Percentiles rank a stretch among this genome's conserved stretches.
These are phyloP conservation scores for Plagiodera versicolora DNA, from an alignment of 2,888 invertebrate genomes.

Conservation along the genomic window DNA sequence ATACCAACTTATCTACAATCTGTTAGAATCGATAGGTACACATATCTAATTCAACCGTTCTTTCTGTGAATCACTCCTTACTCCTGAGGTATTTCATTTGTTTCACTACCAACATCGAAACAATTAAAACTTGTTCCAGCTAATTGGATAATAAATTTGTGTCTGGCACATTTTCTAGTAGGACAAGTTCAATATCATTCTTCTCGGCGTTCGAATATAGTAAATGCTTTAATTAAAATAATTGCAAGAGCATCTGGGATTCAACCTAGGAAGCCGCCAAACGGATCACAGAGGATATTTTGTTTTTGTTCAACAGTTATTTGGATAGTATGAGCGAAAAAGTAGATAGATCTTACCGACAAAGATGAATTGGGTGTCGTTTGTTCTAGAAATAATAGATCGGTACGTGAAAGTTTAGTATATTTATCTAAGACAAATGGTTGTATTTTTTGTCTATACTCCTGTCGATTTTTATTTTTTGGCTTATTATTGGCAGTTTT, in stretches of 20 bases:
- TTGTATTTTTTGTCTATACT: too few species aligned
- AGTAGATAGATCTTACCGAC: too few species aligned
- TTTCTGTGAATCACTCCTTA: background rate
- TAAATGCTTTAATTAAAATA: conserved; percentile 20
- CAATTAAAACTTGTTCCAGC: conserved; percentile 26
- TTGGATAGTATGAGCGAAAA: too few species aligned
- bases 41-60: background rate
- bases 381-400: too few species aligned
- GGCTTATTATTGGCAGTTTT: too few species aligned
- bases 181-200: conserved; percentile 1
- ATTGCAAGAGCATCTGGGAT: conserved; percentile 14
- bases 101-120: conserved; percentile 6
- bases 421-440: too few species aligned
- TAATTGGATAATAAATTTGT: conserved; percentile 39
- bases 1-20: too few species aligned
- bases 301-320: background rate
- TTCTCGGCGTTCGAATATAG: conserved; percentile 3
- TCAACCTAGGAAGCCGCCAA: conserved; percentile 1
- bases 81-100: background rate
- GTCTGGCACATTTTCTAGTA: conserved; percentile 36
- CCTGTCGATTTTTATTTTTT: too few species aligned
- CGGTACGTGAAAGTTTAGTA: too few species aligned
- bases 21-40: background rate
- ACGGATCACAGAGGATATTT: background rate
- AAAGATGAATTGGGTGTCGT: too few species aligned